Base-by-base conservation (phyloP, 2,113 vertebrate species). In the Pleuronectes platessa region DNA sequence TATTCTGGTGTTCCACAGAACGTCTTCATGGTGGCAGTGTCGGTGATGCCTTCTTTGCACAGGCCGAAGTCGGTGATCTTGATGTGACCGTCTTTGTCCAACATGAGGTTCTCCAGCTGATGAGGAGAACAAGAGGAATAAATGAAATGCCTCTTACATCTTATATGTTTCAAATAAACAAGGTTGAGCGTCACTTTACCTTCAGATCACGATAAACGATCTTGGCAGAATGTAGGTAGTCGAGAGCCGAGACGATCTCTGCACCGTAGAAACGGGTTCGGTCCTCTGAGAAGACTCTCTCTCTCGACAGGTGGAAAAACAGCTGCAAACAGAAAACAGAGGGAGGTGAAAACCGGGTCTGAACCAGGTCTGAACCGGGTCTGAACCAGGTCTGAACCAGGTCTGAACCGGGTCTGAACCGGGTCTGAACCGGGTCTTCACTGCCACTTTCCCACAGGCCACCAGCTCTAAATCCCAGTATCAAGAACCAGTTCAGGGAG, bases 221-320 rank as follows among this genome's bases (percentile, higher is more conserved):
- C 95, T 98, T 98, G 81, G 96, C 96, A 31, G 97, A 98, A 94
- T 98, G 97, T 79, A 99, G 95, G 94, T 98, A 98, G 95, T 97
- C 97, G 83, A 98, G 92, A 72, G 97, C 97, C 49, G 97, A 99
- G 90, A 98, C 97, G 83, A 98, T 98, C 93, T 99, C 97, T 65
- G 95, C 97, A 78, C 97, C 97, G 71, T 98, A 98, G 95, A 99
- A 99, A 89, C 97, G 97, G 73, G 97, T 98, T 90, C 97, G 96
- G 92, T 99, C 97, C 95, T 99, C 97, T 31, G 97, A 98, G 94
- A 98, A 98, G 90, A 98, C 96, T 66, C 97, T 92, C 89, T 99
- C 97, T 95, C 97, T 96, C 75, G 97, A 99, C 95, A 99, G 96
- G 95, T 99, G 97, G 95, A 99, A 99, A 96, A 99, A 99, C 91